Evolutionary conservation across 2,888 invertebrate species (phyloP).

Genomic region (Agrochola circellaris): DNA sequence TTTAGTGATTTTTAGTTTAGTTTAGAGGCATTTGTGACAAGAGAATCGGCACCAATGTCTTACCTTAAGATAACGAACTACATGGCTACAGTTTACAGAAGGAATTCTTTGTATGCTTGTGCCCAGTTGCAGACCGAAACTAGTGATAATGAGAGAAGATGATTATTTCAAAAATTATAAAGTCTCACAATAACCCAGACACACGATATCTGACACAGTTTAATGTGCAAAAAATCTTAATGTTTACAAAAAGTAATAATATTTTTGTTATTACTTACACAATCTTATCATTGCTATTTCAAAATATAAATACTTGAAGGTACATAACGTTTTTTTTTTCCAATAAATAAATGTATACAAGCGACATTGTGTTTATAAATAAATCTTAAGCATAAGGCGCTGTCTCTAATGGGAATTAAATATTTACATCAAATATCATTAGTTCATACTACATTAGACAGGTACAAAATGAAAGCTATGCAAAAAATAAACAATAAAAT

Average conservation of each 20-base stretch:
- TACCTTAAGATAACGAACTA: not conserved
- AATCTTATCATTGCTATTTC: constrained; percentile 31
- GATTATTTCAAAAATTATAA: not conserved
- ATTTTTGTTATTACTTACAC: constrained; percentile 34
- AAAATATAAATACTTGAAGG: constrained; percentile 13
- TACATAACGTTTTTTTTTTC: constrained; percentile 1
- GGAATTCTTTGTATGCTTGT: not conserved
- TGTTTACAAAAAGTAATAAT: constrained; percentile 33
- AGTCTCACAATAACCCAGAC: not conserved
- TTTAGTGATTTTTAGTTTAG: too few relatives aligned
- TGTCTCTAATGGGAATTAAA: not conserved
- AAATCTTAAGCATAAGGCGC: not conserved
- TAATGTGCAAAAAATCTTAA: not conserved
- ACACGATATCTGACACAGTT: constrained; percentile 42
- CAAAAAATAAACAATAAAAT: not conserved
- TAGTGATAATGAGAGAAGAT: not conserved
- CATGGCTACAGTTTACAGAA: not conserved
- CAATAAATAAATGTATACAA: not conserved
- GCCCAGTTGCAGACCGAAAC: not conserved
- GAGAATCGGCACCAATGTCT: too few relatives aligned
- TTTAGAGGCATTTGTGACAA: too few relatives aligned
- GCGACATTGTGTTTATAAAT: constrained; percentile 5
- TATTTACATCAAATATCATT: not conserved
- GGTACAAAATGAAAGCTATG: not conserved
- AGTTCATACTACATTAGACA: not conserved